Conservation (phyloP, 2,888 invertebrate species). For the Drosophila vallismaia region DNA sequence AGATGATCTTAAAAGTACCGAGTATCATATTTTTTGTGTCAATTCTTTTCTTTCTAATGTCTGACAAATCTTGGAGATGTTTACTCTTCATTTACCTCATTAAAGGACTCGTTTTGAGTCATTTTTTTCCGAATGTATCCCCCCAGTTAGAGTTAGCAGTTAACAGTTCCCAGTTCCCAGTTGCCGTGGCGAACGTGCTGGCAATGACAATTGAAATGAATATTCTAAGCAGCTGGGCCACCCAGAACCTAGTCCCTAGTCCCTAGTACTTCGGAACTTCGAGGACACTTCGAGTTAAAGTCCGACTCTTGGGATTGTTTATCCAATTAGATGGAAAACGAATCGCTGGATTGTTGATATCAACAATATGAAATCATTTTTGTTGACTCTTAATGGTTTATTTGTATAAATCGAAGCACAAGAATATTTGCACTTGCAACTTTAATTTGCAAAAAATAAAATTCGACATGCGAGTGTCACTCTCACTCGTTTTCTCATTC, state of each 20-base stretch:
- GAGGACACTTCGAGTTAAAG: background rate
- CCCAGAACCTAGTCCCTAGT: background rate
- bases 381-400: background rate
- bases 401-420: background rate
- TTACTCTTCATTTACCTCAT: too few relatives aligned
- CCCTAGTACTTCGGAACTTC: background rate
- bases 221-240: constrained; percentile 41
- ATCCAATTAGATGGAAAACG: constrained; percentile 18
- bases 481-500: constrained; percentile 1
- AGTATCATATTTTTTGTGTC: too few relatives aligned
- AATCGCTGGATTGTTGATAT: background rate
- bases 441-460: constrained; percentile 2
- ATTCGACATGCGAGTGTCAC: constrained; percentile 13
- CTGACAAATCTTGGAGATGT: too few relatives aligned
- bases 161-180: constrained; percentile 39
- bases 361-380: background rate
- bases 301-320: background rate
- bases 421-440: constrained; percentile 1
- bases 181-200: constrained; percentile 48
- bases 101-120: background rate
- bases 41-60: too few relatives aligned
- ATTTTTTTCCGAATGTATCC: background rate
- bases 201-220: constrained; percentile 50
- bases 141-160: constrained; percentile 16
- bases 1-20: too few relatives aligned